Evolutionary conservation across 2,888 invertebrate species (phyloP), one percentile per base, ranked within the genome.

Genomic region (Serripes groenlandicus): DNA sequence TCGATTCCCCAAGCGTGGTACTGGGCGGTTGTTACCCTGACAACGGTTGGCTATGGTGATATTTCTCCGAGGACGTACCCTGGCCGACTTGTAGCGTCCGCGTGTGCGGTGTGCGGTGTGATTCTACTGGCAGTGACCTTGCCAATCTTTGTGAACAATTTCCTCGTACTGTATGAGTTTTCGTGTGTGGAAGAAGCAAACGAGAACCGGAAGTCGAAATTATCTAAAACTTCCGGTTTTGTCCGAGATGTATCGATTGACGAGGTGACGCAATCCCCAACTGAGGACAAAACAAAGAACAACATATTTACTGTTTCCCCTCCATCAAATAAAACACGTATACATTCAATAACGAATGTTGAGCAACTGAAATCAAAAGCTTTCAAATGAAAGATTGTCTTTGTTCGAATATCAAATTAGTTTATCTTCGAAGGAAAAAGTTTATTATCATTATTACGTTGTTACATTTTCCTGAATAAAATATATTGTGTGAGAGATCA

Each of bases 11-110:
- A 71, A 4, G 82, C 79, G 0, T 88, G 88, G 82, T 88, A 81
- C 75, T 88, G 88, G 85, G 83, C 85, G 3, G 37, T 88, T 7
- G 69, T 88, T 49, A 88, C 88, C 21, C 76, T 86, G 80, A 88
- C 88, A 74, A 88, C 88, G 5, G 83, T 88, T 26, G 85, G 86
- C 2, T 88, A 88, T 34, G 88, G 88, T 28, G 86, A 88, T 58
- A 34, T 86, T 18, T 70, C 73, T 32, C 88, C 88, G 1, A 75
- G 75, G 56, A 77, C 84, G 1, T 32, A 62, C 7, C 26, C 69
- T 3, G 88, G 88, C 3, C 72, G 77, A 69, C 18, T 84, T 23
- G 52, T 84, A 0, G 78, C 81, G 2, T 49, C 78, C 21, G 7
- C 78, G 7, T 88, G 88, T 49, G 84, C 86, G 11, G 42, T 88